A percentile compares a stretch with the other conserved stretches of the same genome.
phyloP scores from a whole-genome alignment of 1,140 invertebrate species.

The Drosophila seguyi region DNA sequence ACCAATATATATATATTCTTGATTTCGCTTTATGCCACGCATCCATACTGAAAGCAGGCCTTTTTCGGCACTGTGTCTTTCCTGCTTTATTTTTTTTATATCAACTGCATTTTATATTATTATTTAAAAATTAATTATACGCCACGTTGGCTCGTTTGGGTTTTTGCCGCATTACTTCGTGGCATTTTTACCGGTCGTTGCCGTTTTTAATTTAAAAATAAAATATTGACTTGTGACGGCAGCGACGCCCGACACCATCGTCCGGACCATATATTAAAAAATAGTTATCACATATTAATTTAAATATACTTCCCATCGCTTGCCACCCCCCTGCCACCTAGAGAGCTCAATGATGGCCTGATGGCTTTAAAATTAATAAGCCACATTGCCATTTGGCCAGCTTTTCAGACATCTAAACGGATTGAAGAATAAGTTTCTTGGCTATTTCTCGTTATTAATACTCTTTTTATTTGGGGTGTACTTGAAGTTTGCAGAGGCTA shows the following conservation, averaged over 20 bases:
- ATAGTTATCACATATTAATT: conserved; percentile 56
- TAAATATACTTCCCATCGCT: conserved; percentile 35
- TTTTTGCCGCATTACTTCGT: conserved; percentile 48
- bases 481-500: not conserved
- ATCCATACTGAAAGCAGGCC: not conserved
- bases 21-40: conserved; percentile 27
- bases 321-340: not conserved
- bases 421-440: not conserved
- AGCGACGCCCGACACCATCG: not conserved
- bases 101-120: conserved; percentile 71
- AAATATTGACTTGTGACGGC: conserved; percentile 53
- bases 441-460: not conserved
- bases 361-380: conserved; percentile 32
- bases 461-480: not conserved
- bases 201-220: conserved; percentile 63
- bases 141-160: conserved; percentile 53
- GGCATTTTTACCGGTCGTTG: conserved; percentile 35
- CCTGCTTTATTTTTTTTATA: conserved; percentile 53
- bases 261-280: conserved; percentile 44
- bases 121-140: conserved; percentile 81
- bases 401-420: conserved; percentile 7
- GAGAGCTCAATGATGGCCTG: not conserved
- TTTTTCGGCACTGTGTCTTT: conserved; percentile 17
- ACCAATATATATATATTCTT: conserved; percentile 10
- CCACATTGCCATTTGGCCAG: conserved; percentile 1